These are phyloP conservation scores for Cercocebus atys DNA, from an alignment of 2,113 vertebrate genomes.

Conservation along the genomic window DNA sequence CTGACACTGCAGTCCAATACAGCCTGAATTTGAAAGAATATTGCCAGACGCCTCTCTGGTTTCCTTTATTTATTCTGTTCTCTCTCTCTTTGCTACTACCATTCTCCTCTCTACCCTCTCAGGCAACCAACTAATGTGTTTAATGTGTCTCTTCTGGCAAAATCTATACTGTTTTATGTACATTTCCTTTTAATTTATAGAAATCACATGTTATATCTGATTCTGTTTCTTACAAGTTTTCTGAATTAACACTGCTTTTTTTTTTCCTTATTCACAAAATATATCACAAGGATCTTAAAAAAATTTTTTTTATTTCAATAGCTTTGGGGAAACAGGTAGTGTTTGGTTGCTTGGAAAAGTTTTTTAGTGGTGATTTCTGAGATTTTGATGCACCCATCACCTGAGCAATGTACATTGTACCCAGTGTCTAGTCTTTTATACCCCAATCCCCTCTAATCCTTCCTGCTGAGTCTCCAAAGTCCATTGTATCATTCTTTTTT, in stretches of 20 bases:
- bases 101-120: not conserved
- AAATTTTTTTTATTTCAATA: fast-evolving
- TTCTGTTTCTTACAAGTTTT: not conserved
- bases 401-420: too few relatives aligned
- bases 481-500: too few relatives aligned
- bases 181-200: not conserved
- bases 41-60: not conserved
- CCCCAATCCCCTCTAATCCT: too few relatives aligned
- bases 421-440: too few relatives aligned
- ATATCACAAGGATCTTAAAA: too few relatives aligned
- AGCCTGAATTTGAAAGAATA: not conserved
- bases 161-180: not conserved
- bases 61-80: not conserved
- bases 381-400: too few relatives aligned
- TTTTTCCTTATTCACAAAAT: too few relatives aligned
- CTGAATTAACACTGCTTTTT: not conserved
- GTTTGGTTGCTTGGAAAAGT: too few relatives aligned
- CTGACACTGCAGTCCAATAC: not conserved
- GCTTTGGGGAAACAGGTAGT: too few relatives aligned
- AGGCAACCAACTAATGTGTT: not conserved
- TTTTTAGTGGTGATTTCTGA: too few relatives aligned
- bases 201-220: not conserved
- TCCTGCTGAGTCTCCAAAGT: too few relatives aligned
- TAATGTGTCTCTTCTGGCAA: not conserved
- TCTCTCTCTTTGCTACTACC: not conserved